These are phyloP conservation scores for Coranthus polyacanthus DNA, from an alignment of 2,797 vertebrate genomes.

Conservation along the genomic window DNA sequence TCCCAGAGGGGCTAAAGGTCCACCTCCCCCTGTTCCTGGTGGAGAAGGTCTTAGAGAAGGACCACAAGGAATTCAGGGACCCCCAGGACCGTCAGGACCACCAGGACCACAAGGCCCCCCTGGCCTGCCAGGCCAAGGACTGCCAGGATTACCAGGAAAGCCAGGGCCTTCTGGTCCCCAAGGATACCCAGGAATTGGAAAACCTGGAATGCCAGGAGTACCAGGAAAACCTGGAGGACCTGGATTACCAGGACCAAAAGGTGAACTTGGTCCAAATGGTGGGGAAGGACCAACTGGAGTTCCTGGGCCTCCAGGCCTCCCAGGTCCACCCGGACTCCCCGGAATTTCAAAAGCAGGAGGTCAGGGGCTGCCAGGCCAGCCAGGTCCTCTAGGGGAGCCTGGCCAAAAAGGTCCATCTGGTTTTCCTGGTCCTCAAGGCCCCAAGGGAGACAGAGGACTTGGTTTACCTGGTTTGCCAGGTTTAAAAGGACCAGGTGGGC, in stretches of 20 bases:
- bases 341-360: conserved; percentile 90
- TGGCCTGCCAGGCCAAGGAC: conserved; percentile 91
- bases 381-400: conserved; percentile 89
- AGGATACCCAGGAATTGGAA: conserved; percentile 94
- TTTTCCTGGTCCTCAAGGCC: conserved; percentile 85
- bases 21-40: conserved; percentile 59
- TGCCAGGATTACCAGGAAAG: conserved; percentile 92
- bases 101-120: conserved; percentile 88
- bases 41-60: conserved; percentile 87
- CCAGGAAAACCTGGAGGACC: conserved; percentile 94
- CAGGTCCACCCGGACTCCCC: conserved; percentile 93
- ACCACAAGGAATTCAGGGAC: conserved; percentile 89
- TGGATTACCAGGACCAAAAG: conserved; percentile 90
- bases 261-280: conserved; percentile 91
- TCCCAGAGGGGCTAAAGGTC: conserved; percentile 91
- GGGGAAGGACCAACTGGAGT: conserved; percentile 90
- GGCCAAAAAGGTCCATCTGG: conserved; percentile 92
- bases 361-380: conserved; percentile 91
- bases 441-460: conserved; percentile 91
- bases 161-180: conserved; percentile 88
- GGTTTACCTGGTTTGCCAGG: conserved; percentile 92
- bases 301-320: conserved; percentile 90
- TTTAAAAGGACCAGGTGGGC: conserved; percentile 90
- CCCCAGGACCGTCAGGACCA: conserved; percentile 85
- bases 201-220: conserved; percentile 95